Percentiles rank a stretch among this genome's conserved stretches.
Evolutionary conservation across 2,113 vertebrate species (phyloP).

Genomic region (Chionomys nivalis): DNA sequence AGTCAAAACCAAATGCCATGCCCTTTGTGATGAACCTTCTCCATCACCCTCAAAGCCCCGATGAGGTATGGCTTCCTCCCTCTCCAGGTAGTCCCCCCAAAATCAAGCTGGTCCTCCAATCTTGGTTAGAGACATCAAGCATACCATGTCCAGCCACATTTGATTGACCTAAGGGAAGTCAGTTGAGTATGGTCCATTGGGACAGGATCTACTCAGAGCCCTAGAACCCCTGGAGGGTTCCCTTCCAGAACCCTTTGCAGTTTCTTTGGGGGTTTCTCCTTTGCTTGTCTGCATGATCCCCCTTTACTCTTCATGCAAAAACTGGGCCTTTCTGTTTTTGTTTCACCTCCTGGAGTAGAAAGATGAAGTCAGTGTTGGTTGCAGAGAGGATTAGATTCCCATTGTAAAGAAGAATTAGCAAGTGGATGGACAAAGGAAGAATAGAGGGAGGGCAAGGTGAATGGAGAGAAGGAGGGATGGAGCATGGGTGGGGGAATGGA

Average conservation of each 20-base stretch:
- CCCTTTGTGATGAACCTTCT: neutral
- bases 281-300: rapidly evolving
- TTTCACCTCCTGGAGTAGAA: neutral
- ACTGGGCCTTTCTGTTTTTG: rapidly evolving
- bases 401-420: no score
- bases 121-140: rapidly evolving
- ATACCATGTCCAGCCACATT: neutral
- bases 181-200: neutral
- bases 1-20: rapidly evolving
- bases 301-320: rapidly evolving
- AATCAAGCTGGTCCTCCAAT: neutral
- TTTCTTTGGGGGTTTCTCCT: neutral
- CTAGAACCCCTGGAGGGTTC: rapidly evolving
- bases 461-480: neutral
- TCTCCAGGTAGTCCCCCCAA: neutral
- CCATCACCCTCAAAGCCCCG: neutral
- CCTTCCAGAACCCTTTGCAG: neutral
- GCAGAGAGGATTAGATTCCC: neutral
- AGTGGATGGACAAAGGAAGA: neutral
- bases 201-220: neutral
- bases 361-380: neutral
- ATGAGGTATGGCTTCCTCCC: neutral
- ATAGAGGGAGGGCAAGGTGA: no score
- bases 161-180: neutral
- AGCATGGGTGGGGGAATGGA: rapidly evolving